These are phyloP conservation scores for Pseudeuparius sepicola DNA, from an alignment of 2,888 invertebrate genomes.

Conservation along the genomic window DNA sequence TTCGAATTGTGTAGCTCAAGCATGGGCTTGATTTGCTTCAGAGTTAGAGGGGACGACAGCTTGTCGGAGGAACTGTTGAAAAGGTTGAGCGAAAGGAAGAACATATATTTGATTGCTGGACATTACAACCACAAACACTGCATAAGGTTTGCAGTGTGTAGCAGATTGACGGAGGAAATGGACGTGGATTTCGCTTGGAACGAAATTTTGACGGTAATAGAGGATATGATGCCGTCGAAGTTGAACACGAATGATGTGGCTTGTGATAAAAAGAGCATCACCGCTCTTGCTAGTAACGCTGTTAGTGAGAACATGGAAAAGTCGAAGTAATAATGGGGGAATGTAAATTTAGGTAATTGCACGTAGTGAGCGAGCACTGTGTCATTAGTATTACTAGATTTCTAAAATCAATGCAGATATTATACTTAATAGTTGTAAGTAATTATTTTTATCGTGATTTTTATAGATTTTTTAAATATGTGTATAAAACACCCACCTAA, in stretches of 20 bases:
- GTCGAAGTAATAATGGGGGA: conserved; percentile 53
- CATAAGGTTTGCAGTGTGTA: conserved; percentile 73
- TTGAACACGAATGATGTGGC: too few relatives aligned
- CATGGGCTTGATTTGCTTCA: conserved; percentile 75
- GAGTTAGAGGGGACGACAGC: conserved; percentile 64
- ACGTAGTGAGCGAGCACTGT: too few relatives aligned
- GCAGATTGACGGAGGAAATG: conserved; percentile 53
- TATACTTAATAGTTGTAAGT: too few relatives aligned
- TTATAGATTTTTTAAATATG: too few relatives aligned
- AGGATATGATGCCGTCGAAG: conserved; percentile 23
- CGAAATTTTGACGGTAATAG: conserved; percentile 26
- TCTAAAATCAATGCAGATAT: too few relatives aligned
- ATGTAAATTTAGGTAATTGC: conserved; percentile 43
- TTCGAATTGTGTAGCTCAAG: conserved; percentile 59
- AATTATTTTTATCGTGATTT: too few relatives aligned
- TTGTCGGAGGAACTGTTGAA: conserved; percentile 62
- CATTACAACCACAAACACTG: conserved; percentile 55
- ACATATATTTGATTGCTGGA: conserved; percentile 74
- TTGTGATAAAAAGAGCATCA: conserved; percentile 19
- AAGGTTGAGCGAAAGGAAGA: conserved; percentile 61
- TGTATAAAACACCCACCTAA: too few relatives aligned
- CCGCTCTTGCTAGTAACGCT: conserved; percentile 22
- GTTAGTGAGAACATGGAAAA: conserved; percentile 24
- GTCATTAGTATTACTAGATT: too few relatives aligned
- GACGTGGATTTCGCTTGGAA: conserved; percentile 68